Conservation (phyloP, 2,113 vertebrate species). For the Aramus guarauna region DNA sequence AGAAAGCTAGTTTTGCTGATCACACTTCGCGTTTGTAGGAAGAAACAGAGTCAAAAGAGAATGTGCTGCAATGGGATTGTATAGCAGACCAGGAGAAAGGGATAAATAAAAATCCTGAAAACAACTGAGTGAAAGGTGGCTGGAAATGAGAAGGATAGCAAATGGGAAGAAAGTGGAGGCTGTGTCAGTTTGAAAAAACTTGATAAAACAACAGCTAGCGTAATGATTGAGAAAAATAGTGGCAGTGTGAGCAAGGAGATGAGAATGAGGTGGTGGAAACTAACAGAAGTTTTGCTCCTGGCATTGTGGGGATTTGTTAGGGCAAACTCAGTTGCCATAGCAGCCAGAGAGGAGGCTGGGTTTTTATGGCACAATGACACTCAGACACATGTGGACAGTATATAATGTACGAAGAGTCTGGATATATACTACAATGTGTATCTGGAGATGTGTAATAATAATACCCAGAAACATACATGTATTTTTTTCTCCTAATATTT, state of each 20-base stretch:
- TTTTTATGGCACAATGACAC: background rate
- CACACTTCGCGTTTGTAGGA: accelerated
- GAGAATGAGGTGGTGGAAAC: background rate
- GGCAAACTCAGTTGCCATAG: background rate
- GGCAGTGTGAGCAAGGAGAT: background rate
- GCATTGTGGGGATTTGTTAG: background rate
- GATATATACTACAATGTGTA: accelerated
- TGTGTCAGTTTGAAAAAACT: background rate
- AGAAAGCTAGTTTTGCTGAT: background rate
- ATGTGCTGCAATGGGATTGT: background rate
- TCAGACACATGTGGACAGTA: accelerated
- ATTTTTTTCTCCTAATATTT: background rate
- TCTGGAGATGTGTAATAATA: background rate
- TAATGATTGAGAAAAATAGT: background rate
- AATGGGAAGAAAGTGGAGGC: background rate
- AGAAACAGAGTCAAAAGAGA: background rate
- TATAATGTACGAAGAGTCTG: background rate
- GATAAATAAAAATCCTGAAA: background rate
- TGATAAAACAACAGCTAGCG: background rate
- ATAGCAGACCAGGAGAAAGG: background rate
- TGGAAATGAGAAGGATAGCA: background rate
- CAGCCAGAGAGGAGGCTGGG: background rate
- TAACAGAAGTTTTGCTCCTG: background rate
- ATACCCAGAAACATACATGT: background rate
- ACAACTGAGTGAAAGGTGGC: background rate